Percentiles rank a stretch among this genome's conserved stretches.
Conservation (phyloP, 2,888 invertebrate species). For the Gasteruption jaculator region DNA sequence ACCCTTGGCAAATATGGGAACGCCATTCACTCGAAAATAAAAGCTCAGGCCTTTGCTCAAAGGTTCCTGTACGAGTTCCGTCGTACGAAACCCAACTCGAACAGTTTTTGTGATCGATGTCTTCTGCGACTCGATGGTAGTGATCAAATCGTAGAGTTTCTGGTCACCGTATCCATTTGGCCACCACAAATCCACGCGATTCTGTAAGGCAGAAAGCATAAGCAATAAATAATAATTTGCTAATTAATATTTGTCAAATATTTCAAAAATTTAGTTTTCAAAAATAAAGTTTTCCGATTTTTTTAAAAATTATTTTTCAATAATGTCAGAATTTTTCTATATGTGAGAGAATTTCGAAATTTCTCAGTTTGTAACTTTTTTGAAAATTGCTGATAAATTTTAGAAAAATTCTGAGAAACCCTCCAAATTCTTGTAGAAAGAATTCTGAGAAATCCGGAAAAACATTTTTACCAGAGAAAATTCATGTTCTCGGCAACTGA, state of each 20-base stretch:
- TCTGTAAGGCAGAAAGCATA: conserved; percentile 38
- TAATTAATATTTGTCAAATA: conserved; percentile 1
- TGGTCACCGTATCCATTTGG: conserved; percentile 89
- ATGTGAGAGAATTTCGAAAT: too few relatives aligned
- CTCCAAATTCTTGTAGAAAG: too few relatives aligned
- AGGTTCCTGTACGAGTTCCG: conserved; percentile 75
- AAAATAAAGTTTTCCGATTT: too few relatives aligned
- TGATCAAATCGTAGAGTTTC: conserved; percentile 66
- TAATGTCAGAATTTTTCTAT: conserved; percentile 5
- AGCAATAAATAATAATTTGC: background rate
- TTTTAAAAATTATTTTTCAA: too few relatives aligned
- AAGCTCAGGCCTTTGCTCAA: conserved; percentile 70
- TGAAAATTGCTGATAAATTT: too few relatives aligned
- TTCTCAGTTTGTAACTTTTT: too few relatives aligned
- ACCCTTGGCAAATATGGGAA: conserved; percentile 91
- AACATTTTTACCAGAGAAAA: too few relatives aligned
- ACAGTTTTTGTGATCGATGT: conserved; percentile 54
- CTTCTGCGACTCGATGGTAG: conserved; percentile 51
- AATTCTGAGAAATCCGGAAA: too few relatives aligned
- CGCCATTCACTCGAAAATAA: conserved; percentile 80
- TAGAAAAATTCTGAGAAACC: too few relatives aligned
- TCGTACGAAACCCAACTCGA: conserved; percentile 78
- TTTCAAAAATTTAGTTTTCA: too few relatives aligned
- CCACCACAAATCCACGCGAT: conserved; percentile 76
- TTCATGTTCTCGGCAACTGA: too few relatives aligned